Conservation (phyloP, 2,888 invertebrate species). For the Leptinotarsa haldemani region DNA sequence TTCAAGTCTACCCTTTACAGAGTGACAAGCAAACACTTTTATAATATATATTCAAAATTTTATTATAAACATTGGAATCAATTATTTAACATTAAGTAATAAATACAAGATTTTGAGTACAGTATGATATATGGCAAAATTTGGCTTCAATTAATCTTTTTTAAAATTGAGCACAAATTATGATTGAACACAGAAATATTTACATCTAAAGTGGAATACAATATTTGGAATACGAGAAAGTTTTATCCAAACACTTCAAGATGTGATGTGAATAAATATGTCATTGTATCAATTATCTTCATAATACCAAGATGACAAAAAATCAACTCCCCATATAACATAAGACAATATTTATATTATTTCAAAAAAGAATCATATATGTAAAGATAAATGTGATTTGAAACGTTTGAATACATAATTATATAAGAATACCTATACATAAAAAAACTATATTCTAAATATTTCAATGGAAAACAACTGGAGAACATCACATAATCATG, state of each 20-base stretch:
- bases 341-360: not conserved
- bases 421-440: conserved; percentile 12
- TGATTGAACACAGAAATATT: conserved; percentile 47
- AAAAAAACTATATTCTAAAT: conserved; percentile 1
- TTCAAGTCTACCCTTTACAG: too few relatives aligned
- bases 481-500: not conserved
- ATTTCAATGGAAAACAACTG: not conserved
- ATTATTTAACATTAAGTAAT: conserved; percentile 50
- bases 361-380: not conserved
- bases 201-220: conserved; percentile 44
- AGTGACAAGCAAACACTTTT: too few relatives aligned
- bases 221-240: conserved; percentile 41
- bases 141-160: conserved; percentile 55
- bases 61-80: conserved; percentile 55
- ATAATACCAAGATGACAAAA: not conserved
- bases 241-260: conserved; percentile 18
- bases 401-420: not conserved
- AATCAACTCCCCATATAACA: not conserved
- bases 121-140: conserved; percentile 56
- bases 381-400: not conserved
- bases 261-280: conserved; percentile 16
- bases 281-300: not conserved
- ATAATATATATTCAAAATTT: conserved; percentile 30
- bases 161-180: conserved; percentile 56
- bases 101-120: conserved; percentile 50